Base-by-base conservation (phyloP, 2,888 invertebrate genomes). In the Eilema caniola region DNA sequence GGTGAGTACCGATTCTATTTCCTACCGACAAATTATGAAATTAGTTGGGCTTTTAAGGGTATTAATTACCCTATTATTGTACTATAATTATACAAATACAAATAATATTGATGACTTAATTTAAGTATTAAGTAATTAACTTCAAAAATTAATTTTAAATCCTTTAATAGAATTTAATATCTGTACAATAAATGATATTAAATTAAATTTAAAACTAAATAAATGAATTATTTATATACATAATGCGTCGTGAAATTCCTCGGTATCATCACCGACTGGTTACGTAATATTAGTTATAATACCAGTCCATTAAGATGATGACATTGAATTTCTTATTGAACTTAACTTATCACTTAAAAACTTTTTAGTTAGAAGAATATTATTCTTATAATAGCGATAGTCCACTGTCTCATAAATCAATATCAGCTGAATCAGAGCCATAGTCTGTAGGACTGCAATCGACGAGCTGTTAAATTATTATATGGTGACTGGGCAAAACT, bases 401-500 rank as follows among this genome's bases (percentile, higher is more conserved):
- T 24, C 62, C 11, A 7, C 31, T 24, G 14, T 23, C 24, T 4
- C 23, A 24, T 37, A 63, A 68, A 63, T 68, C 57, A 56, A 59
- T 41, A 62, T 62, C 56, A n/a, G 25, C 31, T 67, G 56, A 68
- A 68, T 57, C 24, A 68, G 62, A 62, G 47, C 33, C 68, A 62
- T 37, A 59, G 57, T 62, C 56, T 60, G 41, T n/a, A 31, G 56
- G 56, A 23, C 16, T 33, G 23, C 37, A 57, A 28, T 23, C 63
- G 23, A 62, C 10, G 62, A 62, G n/a, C 62, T 63, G 62, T 63
- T 37, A 31, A 63, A 64, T 66, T 47, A 62, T 64, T 68, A 63
- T 73, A 67, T 37, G 20, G 63, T 10, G 24, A 53, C 67, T 69
- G 69, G 67, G 59, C n/a, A 16, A 67, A 31, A 70, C 63, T 73